Evolutionary conservation across 1,140 invertebrate species (phyloP).

Genomic region (Megathymus violae): DNA sequence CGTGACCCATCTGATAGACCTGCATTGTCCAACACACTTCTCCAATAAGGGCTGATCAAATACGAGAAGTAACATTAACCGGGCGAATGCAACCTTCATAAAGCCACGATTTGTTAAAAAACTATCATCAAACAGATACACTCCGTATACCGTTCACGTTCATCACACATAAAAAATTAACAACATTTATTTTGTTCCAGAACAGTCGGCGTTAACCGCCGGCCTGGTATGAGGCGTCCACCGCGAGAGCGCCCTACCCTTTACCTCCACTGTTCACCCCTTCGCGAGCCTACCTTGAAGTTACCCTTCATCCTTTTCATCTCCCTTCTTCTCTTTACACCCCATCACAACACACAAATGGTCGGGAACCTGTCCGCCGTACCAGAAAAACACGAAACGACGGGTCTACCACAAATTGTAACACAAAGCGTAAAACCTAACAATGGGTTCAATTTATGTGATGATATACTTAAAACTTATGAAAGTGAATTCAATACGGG

Average conservation of each 20-base stretch:
- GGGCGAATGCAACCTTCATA: too few relatives aligned
- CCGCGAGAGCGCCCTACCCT: constrained; percentile 47
- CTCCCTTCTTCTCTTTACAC: constrained; percentile 46
- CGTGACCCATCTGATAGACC: too few relatives aligned
- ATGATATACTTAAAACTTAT: constrained; percentile 21
- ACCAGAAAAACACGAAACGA: constrained; percentile 20
- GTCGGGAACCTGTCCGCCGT: constrained; percentile 14
- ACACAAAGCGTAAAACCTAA: neutral
- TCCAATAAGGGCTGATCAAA: too few relatives aligned
- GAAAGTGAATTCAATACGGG: constrained; percentile 26
- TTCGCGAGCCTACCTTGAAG: constrained; percentile 57
- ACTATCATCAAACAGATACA: too few relatives aligned
- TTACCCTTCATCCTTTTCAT: constrained; percentile 49
- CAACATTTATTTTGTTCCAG: constrained; percentile 65
- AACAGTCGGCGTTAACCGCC: constrained; percentile 64
- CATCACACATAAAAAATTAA: too few relatives aligned
- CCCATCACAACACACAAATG: constrained; percentile 62
- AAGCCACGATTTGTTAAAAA: too few relatives aligned
- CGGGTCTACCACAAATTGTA: constrained; percentile 1
- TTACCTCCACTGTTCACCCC: constrained; percentile 59
- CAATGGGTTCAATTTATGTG: neutral
- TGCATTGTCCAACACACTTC: too few relatives aligned
- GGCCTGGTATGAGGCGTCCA: constrained; percentile 72
- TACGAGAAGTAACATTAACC: too few relatives aligned
- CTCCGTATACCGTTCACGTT: too few relatives aligned